phyloP scores from a whole-genome alignment of 1,140 invertebrate species.

The Plutomurus gul region DNA sequence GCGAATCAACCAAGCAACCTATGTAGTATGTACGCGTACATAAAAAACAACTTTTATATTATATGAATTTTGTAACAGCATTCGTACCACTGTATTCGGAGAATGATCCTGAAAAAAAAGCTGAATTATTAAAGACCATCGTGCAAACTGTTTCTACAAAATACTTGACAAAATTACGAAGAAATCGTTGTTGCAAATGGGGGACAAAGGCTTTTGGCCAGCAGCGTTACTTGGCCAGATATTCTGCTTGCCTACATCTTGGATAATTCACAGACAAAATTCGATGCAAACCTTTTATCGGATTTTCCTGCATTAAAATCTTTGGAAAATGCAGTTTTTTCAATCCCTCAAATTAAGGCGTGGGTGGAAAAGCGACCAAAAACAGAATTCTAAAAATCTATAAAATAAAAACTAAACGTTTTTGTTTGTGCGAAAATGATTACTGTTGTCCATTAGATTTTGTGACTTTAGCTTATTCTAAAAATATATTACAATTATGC shows the following conservation, averaged over 20 bases:
- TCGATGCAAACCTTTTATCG: too few species aligned
- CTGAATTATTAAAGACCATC: neutral
- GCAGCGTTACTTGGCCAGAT: slow-evolving; percentile 32
- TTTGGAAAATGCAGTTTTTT: neutral
- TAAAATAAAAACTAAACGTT: too few species aligned
- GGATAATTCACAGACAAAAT: neutral
- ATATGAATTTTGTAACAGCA: neutral
- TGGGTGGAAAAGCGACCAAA: slow-evolving; percentile 15
- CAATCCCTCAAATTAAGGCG: neutral
- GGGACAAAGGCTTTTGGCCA: neutral
- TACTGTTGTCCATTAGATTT: too few species aligned
- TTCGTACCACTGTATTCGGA: neutral
- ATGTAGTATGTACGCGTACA: too few species aligned
- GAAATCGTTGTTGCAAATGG: neutral
- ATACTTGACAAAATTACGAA: slow-evolving; percentile 3
- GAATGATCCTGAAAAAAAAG: neutral
- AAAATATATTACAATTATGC: too few species aligned
- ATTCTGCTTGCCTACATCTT: neutral
- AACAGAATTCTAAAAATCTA: neutral
- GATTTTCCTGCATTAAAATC: neutral
- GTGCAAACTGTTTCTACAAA: neutral
- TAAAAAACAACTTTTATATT: neutral
- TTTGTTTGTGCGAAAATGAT: too few species aligned
- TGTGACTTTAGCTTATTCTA: too few species aligned
- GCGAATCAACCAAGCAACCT: too few species aligned